Conservation (phyloP, 2,113 vertebrate genomes). For the Girardinichthys multiradiatus region DNA sequence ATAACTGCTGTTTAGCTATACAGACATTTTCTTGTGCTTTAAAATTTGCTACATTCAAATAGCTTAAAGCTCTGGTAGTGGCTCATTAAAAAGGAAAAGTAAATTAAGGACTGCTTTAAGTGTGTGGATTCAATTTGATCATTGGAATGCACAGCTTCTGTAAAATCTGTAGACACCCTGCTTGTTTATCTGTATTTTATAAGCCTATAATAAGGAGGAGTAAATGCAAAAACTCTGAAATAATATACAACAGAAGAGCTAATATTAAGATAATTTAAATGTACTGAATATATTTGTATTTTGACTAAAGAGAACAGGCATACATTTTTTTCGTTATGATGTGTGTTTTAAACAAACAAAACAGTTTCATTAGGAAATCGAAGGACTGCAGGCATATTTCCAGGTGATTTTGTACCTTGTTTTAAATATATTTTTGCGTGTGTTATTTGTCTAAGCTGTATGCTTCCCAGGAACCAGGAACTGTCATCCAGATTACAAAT, state of each 20-base stretch:
- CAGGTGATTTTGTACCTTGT: constrained; percentile 38
- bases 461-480: constrained; percentile 35
- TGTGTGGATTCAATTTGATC: constrained; percentile 18
- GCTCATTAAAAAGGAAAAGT: constrained; percentile 7
- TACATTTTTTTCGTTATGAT: neutral
- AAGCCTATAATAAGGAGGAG: neutral
- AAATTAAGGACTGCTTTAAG: neutral
- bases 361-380: constrained; percentile 34
- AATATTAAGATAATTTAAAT: neutral
- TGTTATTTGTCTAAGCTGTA: constrained; percentile 58
- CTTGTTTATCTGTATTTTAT: neutral
- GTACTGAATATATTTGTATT: neutral
- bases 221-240: neutral
- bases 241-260: neutral
- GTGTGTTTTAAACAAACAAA: neutral
- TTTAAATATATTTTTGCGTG: constrained; percentile 36
- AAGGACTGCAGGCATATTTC: constrained; percentile 29
- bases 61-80: constrained; percentile 5
- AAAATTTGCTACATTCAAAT: constrained; percentile 11
- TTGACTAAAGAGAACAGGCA: neutral
- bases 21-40: constrained; percentile 6
- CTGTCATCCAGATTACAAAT: constrained; percentile 25
- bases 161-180: neutral
- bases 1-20: constrained; percentile 2
- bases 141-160: constrained; percentile 1